These are phyloP conservation scores for Pithys albifrons DNA, from an alignment of 2,113 vertebrate genomes.

Conservation along the genomic window DNA sequence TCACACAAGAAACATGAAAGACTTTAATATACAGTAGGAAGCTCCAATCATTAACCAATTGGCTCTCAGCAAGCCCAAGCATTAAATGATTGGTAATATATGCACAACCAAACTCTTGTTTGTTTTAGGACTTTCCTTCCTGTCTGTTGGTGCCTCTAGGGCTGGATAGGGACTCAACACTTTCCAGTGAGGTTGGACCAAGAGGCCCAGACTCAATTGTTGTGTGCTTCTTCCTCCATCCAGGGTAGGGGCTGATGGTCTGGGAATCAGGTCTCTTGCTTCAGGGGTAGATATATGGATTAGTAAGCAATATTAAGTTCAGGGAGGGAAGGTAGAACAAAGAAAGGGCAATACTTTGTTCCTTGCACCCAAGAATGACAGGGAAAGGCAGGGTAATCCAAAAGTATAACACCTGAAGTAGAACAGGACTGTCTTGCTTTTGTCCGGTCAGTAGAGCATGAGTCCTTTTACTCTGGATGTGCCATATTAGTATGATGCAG, in stretches of 20 bases:
- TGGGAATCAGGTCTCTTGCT: background rate
- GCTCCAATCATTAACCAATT: background rate
- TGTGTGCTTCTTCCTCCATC: background rate
- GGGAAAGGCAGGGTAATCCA: background rate
- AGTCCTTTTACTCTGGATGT: background rate
- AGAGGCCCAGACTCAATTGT: background rate
- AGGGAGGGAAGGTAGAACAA: background rate
- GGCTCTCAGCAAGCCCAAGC: background rate
- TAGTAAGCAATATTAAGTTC: background rate
- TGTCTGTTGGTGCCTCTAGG: background rate
- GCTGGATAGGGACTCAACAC: background rate
- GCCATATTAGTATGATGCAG: background rate
- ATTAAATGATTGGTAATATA: background rate
- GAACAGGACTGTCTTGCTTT: background rate
- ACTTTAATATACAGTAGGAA: background rate
- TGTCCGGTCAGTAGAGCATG: background rate
- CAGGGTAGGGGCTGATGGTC: background rate
- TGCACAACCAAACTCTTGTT: background rate
- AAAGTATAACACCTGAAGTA: background rate
- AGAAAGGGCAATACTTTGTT: background rate
- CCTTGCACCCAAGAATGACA: background rate
- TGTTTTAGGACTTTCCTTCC: background rate
- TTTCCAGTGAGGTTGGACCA: background rate
- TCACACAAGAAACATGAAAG: background rate
- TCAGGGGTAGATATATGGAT: background rate